Evolutionary conservation across 2,888 invertebrate genomes (phyloP).

Genomic region (Sarcophaga caerulescens): DNA sequence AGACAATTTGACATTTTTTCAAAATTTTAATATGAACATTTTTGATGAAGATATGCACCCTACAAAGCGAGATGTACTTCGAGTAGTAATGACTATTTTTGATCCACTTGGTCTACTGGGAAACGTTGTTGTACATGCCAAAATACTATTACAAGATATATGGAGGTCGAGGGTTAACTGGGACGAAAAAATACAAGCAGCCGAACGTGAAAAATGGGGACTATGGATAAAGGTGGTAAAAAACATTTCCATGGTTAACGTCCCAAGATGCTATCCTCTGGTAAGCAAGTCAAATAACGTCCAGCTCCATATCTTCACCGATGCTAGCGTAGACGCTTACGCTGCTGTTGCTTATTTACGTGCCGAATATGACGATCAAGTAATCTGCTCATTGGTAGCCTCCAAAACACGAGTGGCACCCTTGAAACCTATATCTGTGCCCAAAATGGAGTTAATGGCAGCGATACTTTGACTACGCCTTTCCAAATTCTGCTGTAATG

Average conservation of each 20-base stretch:
- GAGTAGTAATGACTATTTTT: background rate
- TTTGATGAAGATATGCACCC: conserved; percentile 21
- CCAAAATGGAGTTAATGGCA: conserved; percentile 69
- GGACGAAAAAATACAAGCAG: background rate
- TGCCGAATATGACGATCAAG: conserved; percentile 4
- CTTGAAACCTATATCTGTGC: conserved; percentile 68
- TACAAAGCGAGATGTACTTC: background rate
- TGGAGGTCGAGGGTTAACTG: background rate
- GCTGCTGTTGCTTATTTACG: conserved; percentile 70
- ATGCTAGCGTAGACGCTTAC: conserved; percentile 67
- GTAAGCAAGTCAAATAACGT: background rate
- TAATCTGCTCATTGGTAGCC: conserved; percentile 61
- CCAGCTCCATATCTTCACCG: conserved; percentile 55
- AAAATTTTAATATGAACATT: conserved; percentile 40
- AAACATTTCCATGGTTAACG: background rate
- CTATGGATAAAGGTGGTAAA: too few relatives aligned
- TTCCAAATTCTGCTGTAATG: too few relatives aligned
- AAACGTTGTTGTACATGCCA: background rate
- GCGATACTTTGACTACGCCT: conserved; percentile 69
- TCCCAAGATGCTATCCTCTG: conserved; percentile 63
- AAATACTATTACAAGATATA: background rate
- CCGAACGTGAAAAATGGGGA: too few relatives aligned
- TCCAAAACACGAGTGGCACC: conserved; percentile 71
- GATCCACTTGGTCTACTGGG: background rate
- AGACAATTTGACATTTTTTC: conserved; percentile 64